These are phyloP conservation scores for Amphiprion clarkii DNA, from an alignment of 2,797 vertebrate species.

Conservation along the genomic window DNA sequence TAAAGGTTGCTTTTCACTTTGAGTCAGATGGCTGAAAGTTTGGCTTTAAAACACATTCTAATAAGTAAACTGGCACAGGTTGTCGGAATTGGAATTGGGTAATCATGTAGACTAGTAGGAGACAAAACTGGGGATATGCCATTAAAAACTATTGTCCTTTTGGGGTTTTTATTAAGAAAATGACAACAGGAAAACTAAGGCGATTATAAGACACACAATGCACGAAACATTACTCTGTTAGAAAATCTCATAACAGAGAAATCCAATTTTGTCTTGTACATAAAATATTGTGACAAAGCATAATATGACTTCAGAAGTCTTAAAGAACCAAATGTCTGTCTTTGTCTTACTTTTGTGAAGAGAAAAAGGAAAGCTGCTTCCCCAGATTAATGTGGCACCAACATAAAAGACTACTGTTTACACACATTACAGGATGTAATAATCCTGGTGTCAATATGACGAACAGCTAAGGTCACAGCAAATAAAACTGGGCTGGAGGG, in stretches of 20 bases:
- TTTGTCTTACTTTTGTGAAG: not conserved
- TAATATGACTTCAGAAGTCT: constrained; percentile 12
- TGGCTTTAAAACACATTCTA: not conserved
- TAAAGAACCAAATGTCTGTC: not conserved
- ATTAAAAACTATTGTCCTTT: not conserved
- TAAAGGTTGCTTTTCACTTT: not conserved
- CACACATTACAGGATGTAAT: constrained; percentile 4
- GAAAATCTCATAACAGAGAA: not conserved
- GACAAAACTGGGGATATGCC: not conserved
- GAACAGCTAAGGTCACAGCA: not conserved
- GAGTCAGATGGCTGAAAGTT: not conserved
- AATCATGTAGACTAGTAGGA: not conserved
- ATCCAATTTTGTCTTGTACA: not conserved
- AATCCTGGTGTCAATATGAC: not conserved
- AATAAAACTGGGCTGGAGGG: not conserved
- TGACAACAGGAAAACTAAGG: not conserved
- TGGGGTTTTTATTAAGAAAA: not conserved
- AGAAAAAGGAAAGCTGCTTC: constrained; percentile 8
- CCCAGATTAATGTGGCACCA: not conserved
- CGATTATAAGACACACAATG: not conserved
- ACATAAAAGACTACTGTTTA: constrained; percentile 4
- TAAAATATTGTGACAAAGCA: not conserved
- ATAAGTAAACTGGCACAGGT: not conserved
- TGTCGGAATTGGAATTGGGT: not conserved
- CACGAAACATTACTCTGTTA: not conserved